Evolutionary conservation across 2,888 invertebrate species (phyloP).

Genomic region (Drosophila picticornis): DNA sequence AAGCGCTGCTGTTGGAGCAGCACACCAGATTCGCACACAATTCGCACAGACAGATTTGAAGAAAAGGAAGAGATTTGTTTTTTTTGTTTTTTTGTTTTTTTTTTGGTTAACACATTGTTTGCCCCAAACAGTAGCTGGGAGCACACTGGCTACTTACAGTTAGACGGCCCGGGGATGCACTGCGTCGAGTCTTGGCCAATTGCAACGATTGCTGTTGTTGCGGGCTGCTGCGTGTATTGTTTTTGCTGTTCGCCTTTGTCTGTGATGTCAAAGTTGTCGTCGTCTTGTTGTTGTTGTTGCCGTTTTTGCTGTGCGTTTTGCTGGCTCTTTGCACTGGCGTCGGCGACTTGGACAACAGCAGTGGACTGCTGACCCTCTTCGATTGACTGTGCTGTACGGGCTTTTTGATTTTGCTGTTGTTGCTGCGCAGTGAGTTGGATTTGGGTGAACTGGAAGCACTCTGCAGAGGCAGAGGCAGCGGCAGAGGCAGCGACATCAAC

Average conservation of each 20-base stretch:
- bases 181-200: slow-evolving; percentile 25
- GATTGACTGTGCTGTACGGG: slow-evolving; percentile 12
- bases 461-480: slow-evolving; percentile 12
- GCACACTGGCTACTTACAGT: slow-evolving; percentile 38
- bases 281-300: slow-evolving; percentile 9
- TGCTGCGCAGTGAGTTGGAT: slow-evolving; percentile 28
- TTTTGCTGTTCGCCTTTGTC: not conserved
- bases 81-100: not conserved
- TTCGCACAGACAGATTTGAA: slow-evolving; percentile 15
- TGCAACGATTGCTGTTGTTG: slow-evolving; percentile 12
- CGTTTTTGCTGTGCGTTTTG: slow-evolving; percentile 1
- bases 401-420: slow-evolving; percentile 22
- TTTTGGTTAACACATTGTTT: not conserved
- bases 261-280: not conserved
- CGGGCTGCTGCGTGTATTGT: slow-evolving; percentile 1
- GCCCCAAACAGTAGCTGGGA: slow-evolving; percentile 3
- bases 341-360: slow-evolving; percentile 9
- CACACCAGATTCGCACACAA: not conserved
- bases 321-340: slow-evolving; percentile 1
- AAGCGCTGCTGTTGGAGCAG: slow-evolving; percentile 43
- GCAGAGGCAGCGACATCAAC: slow-evolving; percentile 1
- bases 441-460: slow-evolving; percentile 44
- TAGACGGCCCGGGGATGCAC: slow-evolving; percentile 42
- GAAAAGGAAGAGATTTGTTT: slow-evolving; percentile 25
- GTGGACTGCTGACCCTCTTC: slow-evolving; percentile 4